These are phyloP conservation scores for Xestoiulus laeticollis DNA, from an alignment of 2,888 invertebrate genomes.

Conservation along the genomic window DNA sequence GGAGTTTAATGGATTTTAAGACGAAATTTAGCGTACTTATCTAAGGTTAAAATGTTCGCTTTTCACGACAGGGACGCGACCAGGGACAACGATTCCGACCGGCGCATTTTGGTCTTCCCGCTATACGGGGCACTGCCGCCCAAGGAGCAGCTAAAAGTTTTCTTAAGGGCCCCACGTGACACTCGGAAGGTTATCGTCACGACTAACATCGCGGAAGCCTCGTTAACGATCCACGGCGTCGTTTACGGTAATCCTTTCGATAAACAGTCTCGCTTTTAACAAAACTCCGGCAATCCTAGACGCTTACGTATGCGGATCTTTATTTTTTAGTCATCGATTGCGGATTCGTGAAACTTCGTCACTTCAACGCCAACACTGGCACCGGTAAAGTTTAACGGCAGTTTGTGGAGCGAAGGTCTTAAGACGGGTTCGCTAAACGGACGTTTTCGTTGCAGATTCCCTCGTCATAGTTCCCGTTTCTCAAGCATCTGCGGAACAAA, in stretches of 20 bases:
- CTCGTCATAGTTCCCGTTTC: constrained; percentile 85
- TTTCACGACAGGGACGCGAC: background rate
- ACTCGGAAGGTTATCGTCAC: constrained; percentile 89
- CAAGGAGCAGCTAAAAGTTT: constrained; percentile 85
- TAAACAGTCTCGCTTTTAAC: background rate
- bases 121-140: constrained; percentile 93
- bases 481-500: constrained; percentile 87
- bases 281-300: background rate
- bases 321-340: constrained; percentile 83
- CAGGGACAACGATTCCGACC: background rate
- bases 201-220: constrained; percentile 97
- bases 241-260: constrained; percentile 81
- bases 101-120: constrained; percentile 71
- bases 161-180: constrained; percentile 74
- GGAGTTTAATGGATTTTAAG: background rate
- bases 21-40: too few relatives aligned
- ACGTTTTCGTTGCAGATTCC: constrained; percentile 60
- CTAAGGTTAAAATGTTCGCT: too few relatives aligned
- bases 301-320: constrained; percentile 55
- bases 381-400: constrained; percentile 64
- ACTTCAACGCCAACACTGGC: constrained; percentile 84
- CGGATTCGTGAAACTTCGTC: constrained; percentile 94
- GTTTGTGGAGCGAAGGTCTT: background rate
- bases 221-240: constrained; percentile 92
- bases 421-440: background rate